Base-by-base conservation (phyloP, 2,888 invertebrate species). In the Heliconius erato region DNA sequence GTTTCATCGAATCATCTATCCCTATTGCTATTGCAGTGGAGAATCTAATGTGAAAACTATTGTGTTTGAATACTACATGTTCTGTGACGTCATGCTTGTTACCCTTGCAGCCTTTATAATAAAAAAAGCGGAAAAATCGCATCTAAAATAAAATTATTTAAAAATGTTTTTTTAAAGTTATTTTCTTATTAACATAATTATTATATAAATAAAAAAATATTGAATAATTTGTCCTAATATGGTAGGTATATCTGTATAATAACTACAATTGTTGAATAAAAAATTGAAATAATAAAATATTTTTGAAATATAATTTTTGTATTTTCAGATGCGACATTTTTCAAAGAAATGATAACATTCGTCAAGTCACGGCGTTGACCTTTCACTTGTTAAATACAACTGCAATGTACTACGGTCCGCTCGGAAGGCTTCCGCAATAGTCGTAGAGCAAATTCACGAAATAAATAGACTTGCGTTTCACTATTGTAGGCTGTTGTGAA, bases 1-100 rank as follows among this genome's bases (percentile, higher is more conserved):
- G 79, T 83, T 85, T 83, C 86, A 86, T 86, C 85, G 85, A 85
- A 84, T 83, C 77, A 83, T 85, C 85, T 87, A 87, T 86, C 82
- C 86, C 88, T 92, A 88, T 88, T 89, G 88, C 93, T 94, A 94
- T 94, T 94, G 93, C 92, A 90, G 93, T 94, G 94, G 91, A 89
- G 88, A 89, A 88, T 88, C 91, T 92, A 92, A 87, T 87, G 91
- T 91, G 91, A 89, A 87, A 89, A 88, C 91, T 92, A 92, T 91
- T 89, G 91, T 92, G 93, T 89, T 87, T 79, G 86, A 87, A 88
- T 88, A 88, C 93, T 94, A 94, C 90, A 88, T 90, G 91, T 89
- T 85, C 81, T 79, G 76, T 74, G 86, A 87, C 86, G 83, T 86
- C 86, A 86, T 84, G 80, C 74, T 74, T 63, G 23, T 80, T 82